Base-by-base conservation (phyloP, 2,113 vertebrate species). In the Callipepla californica region DNA sequence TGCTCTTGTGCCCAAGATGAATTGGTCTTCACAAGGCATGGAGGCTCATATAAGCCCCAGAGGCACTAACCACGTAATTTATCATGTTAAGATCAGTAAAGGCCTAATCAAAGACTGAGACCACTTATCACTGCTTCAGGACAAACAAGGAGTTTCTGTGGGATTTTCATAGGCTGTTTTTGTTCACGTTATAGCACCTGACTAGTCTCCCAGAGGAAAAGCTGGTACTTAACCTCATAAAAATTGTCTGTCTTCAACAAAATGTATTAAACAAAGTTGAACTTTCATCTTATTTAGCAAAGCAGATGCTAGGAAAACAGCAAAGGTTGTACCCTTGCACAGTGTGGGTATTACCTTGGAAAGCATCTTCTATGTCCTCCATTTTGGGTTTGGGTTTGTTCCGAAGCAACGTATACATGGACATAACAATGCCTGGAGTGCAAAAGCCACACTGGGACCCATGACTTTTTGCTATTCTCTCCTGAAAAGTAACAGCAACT, bases 371-470 rank as follows among this genome's bases (percentile, higher is more conserved):
- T 2, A 99, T 97, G 28, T 99, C 98, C 47, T 98, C 97, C 88
- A 98, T 97, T 13, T 73, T 97, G 51, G 99, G 99, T 4, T 97
- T 89, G 0, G 97, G 97, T 51, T 98, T 98, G 92, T 98, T 99
- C 48, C 98, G 98, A 72, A 99, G 98, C 84, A 99, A 95, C 0
- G 98, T 96, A 13, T 99, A 99, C 98, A 99, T 99, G 80, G 99
- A 99, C 99, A 99, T 99, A 90, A 99, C 98, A 18, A 99, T 98
- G 8, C 99, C 99, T 1, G 99, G 99, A 4, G 99, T 99, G 74
- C 99, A 99, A 97, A 99, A 99, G 3, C 99, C 99, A 13, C 99
- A 99, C 25, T 99, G 99, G 38, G 99, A 99, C 30, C 99, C 99
- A 21, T 99, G 99, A 89, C 98, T 98, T 96, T 97, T 98, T 38